phyloP scores from a whole-genome alignment of 2,797 vertebrate species.

The Gephyroberyx darwinii region DNA sequence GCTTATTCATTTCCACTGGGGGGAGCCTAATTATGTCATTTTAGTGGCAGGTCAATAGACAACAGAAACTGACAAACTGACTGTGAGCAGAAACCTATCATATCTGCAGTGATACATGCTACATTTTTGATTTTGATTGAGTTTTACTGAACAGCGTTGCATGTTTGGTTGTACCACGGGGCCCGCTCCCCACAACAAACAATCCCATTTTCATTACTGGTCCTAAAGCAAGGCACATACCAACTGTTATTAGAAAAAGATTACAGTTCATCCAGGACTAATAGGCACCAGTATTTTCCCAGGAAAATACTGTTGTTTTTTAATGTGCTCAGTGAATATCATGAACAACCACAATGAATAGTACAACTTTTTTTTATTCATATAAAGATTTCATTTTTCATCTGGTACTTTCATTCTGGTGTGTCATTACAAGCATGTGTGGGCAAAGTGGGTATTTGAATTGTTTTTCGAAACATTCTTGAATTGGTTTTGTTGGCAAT shows the following conservation, averaged over 20 bases:
- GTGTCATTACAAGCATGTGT: slow-evolving; percentile 10
- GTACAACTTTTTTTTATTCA: not conserved
- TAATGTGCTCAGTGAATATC: not conserved
- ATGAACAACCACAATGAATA: slow-evolving; percentile 13
- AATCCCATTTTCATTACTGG: slow-evolving; percentile 21
- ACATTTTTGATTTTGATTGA: too few species aligned
- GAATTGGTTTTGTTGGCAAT: not conserved
- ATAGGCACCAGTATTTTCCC: slow-evolving; percentile 32
- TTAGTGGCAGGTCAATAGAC: too few species aligned
- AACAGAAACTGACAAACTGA: too few species aligned
- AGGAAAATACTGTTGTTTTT: too few species aligned
- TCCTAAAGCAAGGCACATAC: slow-evolving; percentile 30
- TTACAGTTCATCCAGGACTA: slow-evolving; percentile 20
- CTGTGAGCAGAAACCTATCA: too few species aligned
- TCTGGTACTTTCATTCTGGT: not conserved
- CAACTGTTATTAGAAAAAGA: slow-evolving; percentile 32
- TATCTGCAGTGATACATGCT: too few species aligned
- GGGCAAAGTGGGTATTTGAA: slow-evolving; percentile 7
- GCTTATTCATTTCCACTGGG: too few species aligned
- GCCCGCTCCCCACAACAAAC: slow-evolving; percentile 17
- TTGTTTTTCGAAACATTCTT: slow-evolving; percentile 33
- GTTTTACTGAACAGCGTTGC: too few species aligned
- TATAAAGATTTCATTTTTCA: slow-evolving; percentile 24
- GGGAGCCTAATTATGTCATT: too few species aligned
- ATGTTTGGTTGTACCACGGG: not conserved